phyloP scores from a whole-genome alignment of 2,888 invertebrate genomes.

The Uropetala carovei region DNA sequence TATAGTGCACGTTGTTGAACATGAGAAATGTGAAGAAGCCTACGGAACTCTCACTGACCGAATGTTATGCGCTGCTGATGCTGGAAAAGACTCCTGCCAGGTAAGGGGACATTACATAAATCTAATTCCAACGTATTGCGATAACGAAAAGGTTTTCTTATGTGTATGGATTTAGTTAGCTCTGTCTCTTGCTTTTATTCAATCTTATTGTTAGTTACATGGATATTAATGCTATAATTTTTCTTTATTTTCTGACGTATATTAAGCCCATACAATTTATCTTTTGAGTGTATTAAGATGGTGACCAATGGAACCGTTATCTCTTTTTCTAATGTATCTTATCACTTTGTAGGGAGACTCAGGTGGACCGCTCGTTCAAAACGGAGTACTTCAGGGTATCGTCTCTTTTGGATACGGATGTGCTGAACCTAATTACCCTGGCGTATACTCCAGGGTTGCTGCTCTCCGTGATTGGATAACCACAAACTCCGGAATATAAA shows the following conservation, averaged over 20 bases:
- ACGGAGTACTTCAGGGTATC: constrained; percentile 76
- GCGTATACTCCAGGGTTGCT: constrained; percentile 76
- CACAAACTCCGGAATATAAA: constrained; percentile 72
- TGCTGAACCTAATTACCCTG: constrained; percentile 76
- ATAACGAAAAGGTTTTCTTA: too few relatives aligned
- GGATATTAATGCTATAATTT: too few relatives aligned
- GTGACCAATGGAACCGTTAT: too few relatives aligned
- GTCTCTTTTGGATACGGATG: constrained; percentile 77
- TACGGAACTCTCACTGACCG: not conserved
- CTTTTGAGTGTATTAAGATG: too few relatives aligned
- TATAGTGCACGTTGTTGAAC: not conserved
- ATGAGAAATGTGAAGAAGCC: not conserved
- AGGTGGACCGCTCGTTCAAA: constrained; percentile 75
- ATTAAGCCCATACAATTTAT: too few relatives aligned
- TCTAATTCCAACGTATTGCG: not conserved
- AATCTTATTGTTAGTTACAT: too few relatives aligned
- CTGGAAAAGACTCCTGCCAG: constrained; percentile 26
- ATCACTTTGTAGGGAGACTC: constrained; percentile 76
- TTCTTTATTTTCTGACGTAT: too few relatives aligned
- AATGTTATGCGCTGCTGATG: constrained; percentile 49
- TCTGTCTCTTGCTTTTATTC: too few relatives aligned
- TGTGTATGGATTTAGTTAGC: too few relatives aligned
- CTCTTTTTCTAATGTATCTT: not conserved
- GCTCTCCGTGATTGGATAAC: constrained; percentile 75
- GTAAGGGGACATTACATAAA: not conserved